These are phyloP conservation scores for Eristalinus sepulchralis DNA, from an alignment of 2,888 invertebrate genomes.

Conservation along the genomic window DNA sequence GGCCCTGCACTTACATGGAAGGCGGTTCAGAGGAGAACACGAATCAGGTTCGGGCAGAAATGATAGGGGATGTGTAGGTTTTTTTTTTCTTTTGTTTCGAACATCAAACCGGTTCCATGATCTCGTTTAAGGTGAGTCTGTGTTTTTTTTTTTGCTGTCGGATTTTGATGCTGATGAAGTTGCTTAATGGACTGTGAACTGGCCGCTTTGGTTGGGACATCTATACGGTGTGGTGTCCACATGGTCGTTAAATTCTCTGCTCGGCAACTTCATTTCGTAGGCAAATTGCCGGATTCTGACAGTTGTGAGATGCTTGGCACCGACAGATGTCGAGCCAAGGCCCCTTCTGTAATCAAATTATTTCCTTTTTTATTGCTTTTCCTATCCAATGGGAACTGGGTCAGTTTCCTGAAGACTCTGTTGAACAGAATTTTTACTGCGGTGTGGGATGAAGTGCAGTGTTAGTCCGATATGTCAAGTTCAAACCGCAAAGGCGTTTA, in stretches of 20 bases:
- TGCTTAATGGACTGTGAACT: not conserved
- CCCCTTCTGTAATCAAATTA: too few species aligned
- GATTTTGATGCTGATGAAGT: not conserved
- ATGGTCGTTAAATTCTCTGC: not conserved
- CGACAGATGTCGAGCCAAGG: too few species aligned
- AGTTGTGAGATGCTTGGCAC: too few species aligned
- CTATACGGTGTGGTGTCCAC: not conserved
- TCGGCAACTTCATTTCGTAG: not conserved
- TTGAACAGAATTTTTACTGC: too few species aligned
- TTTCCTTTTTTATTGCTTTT: too few species aligned
- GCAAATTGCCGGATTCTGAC: not conserved
- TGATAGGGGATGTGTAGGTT: not conserved
- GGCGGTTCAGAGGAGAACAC: not conserved
- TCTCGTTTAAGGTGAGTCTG: not conserved
- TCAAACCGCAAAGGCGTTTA: too few species aligned
- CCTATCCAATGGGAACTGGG: too few species aligned
- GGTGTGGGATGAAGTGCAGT: too few species aligned
- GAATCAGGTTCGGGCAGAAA: not conserved
- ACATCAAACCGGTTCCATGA: not conserved
- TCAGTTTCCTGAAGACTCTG: too few species aligned
- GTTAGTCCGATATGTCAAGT: too few species aligned
- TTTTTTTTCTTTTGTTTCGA: not conserved
- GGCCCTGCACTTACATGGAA: not conserved
- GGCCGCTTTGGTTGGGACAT: not conserved
- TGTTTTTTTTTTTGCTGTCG: too few species aligned